Evolutionary conservation across 2,888 invertebrate species (phyloP), one percentile per base, ranked within the genome.

Genomic region (Odontomyia ornata): DNA sequence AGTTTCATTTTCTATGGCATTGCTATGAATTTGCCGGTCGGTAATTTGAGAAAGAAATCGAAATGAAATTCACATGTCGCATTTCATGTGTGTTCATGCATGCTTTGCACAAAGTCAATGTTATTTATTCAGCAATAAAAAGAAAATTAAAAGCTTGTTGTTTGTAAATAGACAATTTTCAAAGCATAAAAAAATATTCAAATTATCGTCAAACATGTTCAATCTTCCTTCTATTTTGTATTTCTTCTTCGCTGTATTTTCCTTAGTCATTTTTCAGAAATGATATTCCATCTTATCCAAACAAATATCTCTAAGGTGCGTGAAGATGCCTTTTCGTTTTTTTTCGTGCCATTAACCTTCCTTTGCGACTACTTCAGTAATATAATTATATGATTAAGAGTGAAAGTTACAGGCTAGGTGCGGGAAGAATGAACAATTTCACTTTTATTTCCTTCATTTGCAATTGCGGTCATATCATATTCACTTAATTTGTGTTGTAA

Each of bases 41-140:
- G 21, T 52, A 21, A 52, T 52, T 15, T 52, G n/a, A 60, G 25
- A 15, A 11, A 25, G 25, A 25, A 60, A 11, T 23, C 23, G 27
- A 52, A 52, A 52, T 52, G 18, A 60, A 2, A 21, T 60, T 9
- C 11, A 21, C 57, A 60, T 7, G 23, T 60, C 4, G 3, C 9
- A 23, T 60, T 23, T 23, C 23, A 25, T 21, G 21, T 21, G 57
- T 13, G 23, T 9, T 9, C 36, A 36, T 36, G 36, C 36, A 9
- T 60, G 57, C 1, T 25, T n/a, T 28, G 30, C 64, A 15, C 13
- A 64, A 64, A 64, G 64, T 64, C 64, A 64, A 64, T 30, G 30
- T 13, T 30, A 28, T 30, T 64, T 28, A 13, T 18, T 30, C 5
- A 9, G 30, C 15, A 30, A 30, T 60, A 64, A 64, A n/a, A 30